Base-by-base conservation (phyloP, 2,888 invertebrate species). In the Hyles lineata region DNA sequence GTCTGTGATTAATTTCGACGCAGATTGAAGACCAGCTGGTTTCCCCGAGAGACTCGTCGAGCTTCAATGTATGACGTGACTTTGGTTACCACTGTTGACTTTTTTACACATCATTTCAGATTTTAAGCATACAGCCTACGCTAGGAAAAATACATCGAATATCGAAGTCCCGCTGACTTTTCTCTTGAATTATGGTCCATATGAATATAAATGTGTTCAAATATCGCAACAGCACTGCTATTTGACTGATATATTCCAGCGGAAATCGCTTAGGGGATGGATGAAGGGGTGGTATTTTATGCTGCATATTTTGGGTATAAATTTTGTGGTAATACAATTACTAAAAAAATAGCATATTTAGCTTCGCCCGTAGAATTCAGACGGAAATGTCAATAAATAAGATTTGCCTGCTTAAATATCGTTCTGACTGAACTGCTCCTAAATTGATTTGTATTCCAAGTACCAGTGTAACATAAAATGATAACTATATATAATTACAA, bases 141-240 rank as follows among this genome's bases (percentile, higher is more conserved):
- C 21, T 50, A 50, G 23, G 23, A 50, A 43, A 67, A 76, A 76
- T 74, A 77, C 75, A 80, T 71, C 62, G 72, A 71, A 74, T 78
- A 81, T 80, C 80, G 77, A 79, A 82, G 83, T 82, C 81, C 81
- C 80, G 73, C 76, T 73, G 75, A 75, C 73, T n/a, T 35, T n/a
- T 32, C 50, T 58, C 76, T 59, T 74, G 80, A 82, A 81, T 80
- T 83, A 86, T 84, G 82, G 84, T 80, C 85, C 85, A 87, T 87
- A 80, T 80, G 89, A 89, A 90, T 90, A 90, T 86, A 85, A 90
- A 89, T 86, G 85, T 78, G 77, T 80, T 78, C 77, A 82, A 83
- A 87, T 87, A 87, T 83, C 83, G 83, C 87, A 81, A 76, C 80
- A 82, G 73, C 43, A 21, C 61, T 9, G 23, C 67, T 50, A 67